phyloP scores from a whole-genome alignment of 2,113 vertebrate species.

The Clarias gariepinus region DNA sequence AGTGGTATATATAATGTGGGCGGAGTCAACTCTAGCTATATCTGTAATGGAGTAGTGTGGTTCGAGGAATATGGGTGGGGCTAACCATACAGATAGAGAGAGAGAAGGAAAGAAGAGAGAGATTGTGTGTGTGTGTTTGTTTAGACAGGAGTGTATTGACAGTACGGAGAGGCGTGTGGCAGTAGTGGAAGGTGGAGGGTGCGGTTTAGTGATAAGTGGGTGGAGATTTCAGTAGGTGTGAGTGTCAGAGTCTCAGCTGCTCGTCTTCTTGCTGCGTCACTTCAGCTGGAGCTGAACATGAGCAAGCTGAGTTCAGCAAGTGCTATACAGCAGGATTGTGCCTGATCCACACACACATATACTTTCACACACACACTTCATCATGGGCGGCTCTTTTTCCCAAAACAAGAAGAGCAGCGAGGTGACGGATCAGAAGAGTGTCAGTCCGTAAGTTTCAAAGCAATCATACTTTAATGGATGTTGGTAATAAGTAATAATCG shows the following conservation, averaged over 20 bases:
- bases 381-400: slow-evolving; percentile 54
- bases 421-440: slow-evolving; percentile 38
- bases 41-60: neutral
- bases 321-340: slow-evolving; percentile 7
- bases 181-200: neutral
- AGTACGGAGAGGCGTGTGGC: neutral
- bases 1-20: neutral
- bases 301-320: slow-evolving; percentile 31
- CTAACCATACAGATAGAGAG: neutral
- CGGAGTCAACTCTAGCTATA: neutral
- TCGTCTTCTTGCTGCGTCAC: slow-evolving; percentile 44
- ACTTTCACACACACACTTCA: neutral
- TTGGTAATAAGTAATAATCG: neutral
- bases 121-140: slow-evolving; percentile 11
- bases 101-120: too few relatives aligned
- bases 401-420: slow-evolving; percentile 50
- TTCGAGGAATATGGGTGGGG: neutral
- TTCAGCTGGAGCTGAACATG: slow-evolving; percentile 19
- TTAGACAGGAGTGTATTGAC: neutral
- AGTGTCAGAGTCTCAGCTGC: slow-evolving; percentile 33
- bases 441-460: slow-evolving; percentile 45
- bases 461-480: neutral
- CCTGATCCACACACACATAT: neutral
- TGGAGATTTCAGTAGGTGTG: slow-evolving; percentile 16
- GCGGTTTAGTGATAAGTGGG: neutral